Percentiles rank a stretch among this genome's conserved stretches.
Conservation (phyloP, 2,888 invertebrate species). For the Blastobasis adustella region DNA sequence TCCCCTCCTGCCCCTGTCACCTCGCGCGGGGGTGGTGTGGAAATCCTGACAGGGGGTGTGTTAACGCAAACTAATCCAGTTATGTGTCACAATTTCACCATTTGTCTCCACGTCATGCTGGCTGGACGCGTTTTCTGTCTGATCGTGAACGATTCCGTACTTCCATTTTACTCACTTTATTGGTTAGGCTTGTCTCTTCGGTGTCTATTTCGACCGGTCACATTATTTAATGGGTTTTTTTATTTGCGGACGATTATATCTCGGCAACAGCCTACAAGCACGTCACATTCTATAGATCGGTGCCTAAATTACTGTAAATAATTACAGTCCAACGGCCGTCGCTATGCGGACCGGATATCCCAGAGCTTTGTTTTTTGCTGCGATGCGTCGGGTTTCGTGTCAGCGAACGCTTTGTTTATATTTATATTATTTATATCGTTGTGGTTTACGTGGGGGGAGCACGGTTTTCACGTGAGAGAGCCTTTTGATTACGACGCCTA, state of each 20-base stretch:
- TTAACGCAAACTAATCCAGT: slow-evolving; percentile 12
- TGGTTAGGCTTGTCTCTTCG: too few relatives aligned
- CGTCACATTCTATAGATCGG: too few relatives aligned
- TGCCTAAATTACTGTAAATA: too few relatives aligned
- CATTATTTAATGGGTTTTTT: too few relatives aligned
- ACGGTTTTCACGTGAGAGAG: slow-evolving; percentile 37
- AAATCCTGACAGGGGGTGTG: slow-evolving; percentile 1
- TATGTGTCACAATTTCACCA: slow-evolving; percentile 12
- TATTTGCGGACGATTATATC: too few relatives aligned
- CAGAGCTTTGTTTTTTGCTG: slow-evolving; percentile 42
- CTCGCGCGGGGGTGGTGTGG: slow-evolving; percentile 18
- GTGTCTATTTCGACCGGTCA: too few relatives aligned
- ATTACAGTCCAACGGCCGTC: too few relatives aligned
- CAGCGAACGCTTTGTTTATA: slow-evolving; percentile 51
- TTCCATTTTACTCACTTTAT: too few relatives aligned
- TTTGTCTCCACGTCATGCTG: slow-evolving; percentile 1
- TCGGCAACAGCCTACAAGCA: too few relatives aligned
- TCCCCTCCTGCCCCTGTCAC: slow-evolving; percentile 15
- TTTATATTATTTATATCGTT: slow-evolving; percentile 45
- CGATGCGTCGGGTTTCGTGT: slow-evolving; percentile 50
- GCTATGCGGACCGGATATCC: slow-evolving; percentile 47
- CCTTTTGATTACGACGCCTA: slow-evolving; percentile 38
- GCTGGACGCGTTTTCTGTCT: too few relatives aligned
- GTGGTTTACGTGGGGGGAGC: slow-evolving; percentile 31
- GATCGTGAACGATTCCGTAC: too few relatives aligned